Evolutionary conservation across 92 coral and sea anemone species (phyloP).

Genomic region (Muricea muricata): DNA sequence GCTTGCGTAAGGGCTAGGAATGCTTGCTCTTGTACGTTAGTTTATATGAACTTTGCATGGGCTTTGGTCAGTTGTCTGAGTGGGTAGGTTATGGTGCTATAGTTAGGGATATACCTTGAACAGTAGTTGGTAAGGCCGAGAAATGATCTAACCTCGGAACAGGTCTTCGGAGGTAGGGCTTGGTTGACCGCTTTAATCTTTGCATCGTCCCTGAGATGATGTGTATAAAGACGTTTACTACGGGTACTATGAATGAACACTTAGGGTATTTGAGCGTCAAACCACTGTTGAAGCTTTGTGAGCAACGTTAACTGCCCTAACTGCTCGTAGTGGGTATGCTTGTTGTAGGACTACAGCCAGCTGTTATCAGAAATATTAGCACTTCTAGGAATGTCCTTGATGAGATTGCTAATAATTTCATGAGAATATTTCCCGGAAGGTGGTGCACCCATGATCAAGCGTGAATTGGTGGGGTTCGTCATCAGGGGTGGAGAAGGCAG

Average conservation of each 20-base stretch:
- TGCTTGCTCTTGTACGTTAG: conserved; percentile 32
- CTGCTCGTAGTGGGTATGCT: neutral
- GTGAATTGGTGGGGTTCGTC: neutral
- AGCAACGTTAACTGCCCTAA: neutral
- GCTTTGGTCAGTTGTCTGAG: conserved; percentile 55
- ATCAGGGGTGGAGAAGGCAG: neutral
- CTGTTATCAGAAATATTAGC: neutral
- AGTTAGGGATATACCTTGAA: conserved; percentile 44
- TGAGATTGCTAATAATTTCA: neutral
- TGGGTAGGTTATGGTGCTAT: conserved; percentile 54
- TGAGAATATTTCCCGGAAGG: neutral
- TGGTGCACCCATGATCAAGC: neutral
- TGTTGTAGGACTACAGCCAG: neutral
- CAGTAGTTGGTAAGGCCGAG: too few relatives aligned
- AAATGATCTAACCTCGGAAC: conserved; percentile 61
- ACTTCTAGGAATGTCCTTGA: neutral
- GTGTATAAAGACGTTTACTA: conserved; percentile 64
- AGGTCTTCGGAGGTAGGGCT: conserved; percentile 49
- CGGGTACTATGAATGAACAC: conserved; percentile 14
- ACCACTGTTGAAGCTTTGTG: neutral
- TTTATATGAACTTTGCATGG: conserved; percentile 39
- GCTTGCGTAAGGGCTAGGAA: conserved; percentile 26
- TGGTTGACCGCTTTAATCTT: conserved; percentile 51
- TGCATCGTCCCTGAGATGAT: neutral
- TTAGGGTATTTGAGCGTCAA: neutral